A percentile compares a stretch with the other conserved stretches of the same genome.
Evolutionary conservation across 2,113 vertebrate genomes (phyloP).

Genomic region (Anolis carolinensis): DNA sequence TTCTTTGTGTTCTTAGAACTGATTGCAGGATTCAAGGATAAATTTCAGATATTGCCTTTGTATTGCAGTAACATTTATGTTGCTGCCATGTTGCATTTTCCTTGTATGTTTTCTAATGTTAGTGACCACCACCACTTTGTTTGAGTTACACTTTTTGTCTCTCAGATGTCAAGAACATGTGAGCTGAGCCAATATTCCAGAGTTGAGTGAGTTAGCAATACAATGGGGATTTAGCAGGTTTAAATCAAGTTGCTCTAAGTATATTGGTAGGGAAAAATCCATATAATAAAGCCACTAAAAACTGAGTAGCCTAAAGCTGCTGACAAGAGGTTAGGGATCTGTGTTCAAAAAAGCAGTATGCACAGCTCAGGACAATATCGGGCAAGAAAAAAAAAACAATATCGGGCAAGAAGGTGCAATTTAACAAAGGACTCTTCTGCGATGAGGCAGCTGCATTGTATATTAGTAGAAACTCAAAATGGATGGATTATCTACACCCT

Average conservation of each 20-base stretch:
- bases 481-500: background rate
- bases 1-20: background rate
- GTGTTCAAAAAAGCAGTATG: background rate
- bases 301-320: background rate
- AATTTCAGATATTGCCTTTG: background rate
- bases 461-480: background rate
- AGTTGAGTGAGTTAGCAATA: background rate
- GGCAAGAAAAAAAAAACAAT: too few relatives aligned
- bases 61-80: background rate
- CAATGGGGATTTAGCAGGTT: background rate
- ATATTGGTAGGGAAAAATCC: background rate
- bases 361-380: background rate
- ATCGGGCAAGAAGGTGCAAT: background rate
- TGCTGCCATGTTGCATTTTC: background rate
- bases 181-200: background rate
- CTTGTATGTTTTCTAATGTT: background rate
- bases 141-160: background rate
- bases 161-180: background rate
- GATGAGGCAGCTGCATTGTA: background rate
- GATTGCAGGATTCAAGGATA: background rate
- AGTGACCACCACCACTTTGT: background rate
- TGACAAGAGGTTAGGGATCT: background rate
- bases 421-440: background rate
- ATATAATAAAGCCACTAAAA: background rate
- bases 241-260: background rate